phyloP scores from a whole-genome alignment of 1,140 invertebrate genomes.

The Pseudoatta argentina region DNA sequence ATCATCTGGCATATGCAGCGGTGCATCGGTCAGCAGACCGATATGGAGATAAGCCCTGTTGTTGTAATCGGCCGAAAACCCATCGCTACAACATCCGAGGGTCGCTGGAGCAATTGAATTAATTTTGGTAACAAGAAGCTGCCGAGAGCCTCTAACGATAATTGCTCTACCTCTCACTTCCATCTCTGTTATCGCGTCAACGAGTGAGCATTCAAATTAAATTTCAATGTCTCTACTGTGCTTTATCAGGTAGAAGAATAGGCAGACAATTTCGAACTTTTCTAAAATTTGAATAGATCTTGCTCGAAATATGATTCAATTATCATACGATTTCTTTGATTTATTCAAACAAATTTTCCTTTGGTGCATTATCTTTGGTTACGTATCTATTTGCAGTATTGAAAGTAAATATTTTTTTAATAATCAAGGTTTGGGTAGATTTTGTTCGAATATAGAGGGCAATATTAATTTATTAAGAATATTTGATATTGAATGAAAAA shows the following conservation, averaged over 20 bases:
- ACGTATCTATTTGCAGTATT: not conserved
- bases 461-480: not conserved
- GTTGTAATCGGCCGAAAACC: slow-evolving; percentile 68
- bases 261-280: not conserved
- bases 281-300: not conserved
- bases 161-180: slow-evolving; percentile 39
- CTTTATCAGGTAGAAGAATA: not conserved
- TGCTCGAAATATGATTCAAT: not conserved
- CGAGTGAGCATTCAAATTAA: slow-evolving; percentile 28
- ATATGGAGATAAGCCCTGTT: slow-evolving; percentile 68
- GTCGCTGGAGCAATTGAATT: slow-evolving; percentile 69
- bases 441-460: not conserved
- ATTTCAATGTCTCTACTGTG: slow-evolving; percentile 7
- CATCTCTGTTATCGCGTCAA: not conserved
- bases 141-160: slow-evolving; percentile 70
- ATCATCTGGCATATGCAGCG: not conserved
- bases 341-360: not conserved
- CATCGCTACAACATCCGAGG: slow-evolving; percentile 53
- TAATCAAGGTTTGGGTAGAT: not conserved
- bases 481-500: not conserved
- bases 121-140: slow-evolving; percentile 72
- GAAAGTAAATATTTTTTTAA: slow-evolving; percentile 17
- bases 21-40: slow-evolving; percentile 4
- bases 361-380: not conserved
- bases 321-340: not conserved